Evolutionary conservation across 1,140 invertebrate genomes (phyloP), one percentile per base, ranked within the genome.

Genomic region (Drosophila mojavensis): DNA sequence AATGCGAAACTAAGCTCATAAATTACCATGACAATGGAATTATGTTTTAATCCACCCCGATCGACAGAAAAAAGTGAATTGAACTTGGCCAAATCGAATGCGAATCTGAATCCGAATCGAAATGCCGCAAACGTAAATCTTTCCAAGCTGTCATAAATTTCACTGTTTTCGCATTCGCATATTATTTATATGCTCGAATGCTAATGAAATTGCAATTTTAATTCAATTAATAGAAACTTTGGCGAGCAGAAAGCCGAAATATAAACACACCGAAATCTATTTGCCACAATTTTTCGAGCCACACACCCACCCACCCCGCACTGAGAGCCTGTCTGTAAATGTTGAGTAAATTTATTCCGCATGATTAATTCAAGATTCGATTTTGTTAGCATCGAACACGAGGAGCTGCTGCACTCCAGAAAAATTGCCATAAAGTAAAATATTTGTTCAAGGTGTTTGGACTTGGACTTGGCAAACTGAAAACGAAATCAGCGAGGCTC

Each of bases 351-450:
- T 80, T 78, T 75, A 78, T 80, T 80, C 75, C 78, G 56, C 78
- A 78, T 80, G 78, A 80, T 80, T 80, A 80, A 78, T 78, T 80
- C 75, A 64, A 75, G 75, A 78, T 78, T 80, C 75, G 70, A 80
- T 80, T 80, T 78, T 63, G 2, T 13, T 64, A 28, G 41, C 67
- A 64, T 45, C 50, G 51, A 55, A 65, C 55, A 5, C 41, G 4
- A 30, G 58, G 7, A 48, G 50, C 11, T 43, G 39, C 26, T 24
- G n/a, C 28, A 48, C 26, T 17, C 10, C 17, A 17, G 17, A 28
- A 24, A 24, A 26, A 1, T n/a, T 43, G 4, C 55, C 28, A 63
- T 62, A 20, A 58, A 73, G 24, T 36, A 61, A 80, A 78, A 80
- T 80, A 80, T 80, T 80, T 78, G 65, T 75, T 69, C 75, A 73